A percentile compares a stretch with the other conserved stretches of the same genome.
Evolutionary conservation across 2,888 invertebrate genomes (phyloP).

Genomic region (Eueremaeus valkanovi): DNA sequence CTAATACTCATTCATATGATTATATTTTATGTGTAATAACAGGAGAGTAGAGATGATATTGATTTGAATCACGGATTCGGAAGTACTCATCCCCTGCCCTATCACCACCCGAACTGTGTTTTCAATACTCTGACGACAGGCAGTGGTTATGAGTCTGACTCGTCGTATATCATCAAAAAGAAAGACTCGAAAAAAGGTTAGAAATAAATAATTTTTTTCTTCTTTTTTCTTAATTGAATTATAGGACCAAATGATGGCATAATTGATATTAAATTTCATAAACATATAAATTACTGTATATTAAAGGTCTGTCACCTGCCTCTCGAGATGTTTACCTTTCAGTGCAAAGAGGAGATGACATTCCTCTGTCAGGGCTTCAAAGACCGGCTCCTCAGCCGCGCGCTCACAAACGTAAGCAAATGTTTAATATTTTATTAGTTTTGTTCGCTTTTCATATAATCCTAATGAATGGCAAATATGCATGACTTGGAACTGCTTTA

Average conservation of each 20-base stretch:
- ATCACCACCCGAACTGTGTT: conserved; percentile 41
- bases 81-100: not conserved
- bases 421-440: not conserved
- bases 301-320: conserved; percentile 29
- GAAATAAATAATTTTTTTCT: conserved; percentile 46
- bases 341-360: conserved; percentile 59
- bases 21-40: not conserved
- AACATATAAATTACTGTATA: not conserved
- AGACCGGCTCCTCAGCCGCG: conserved; percentile 75
- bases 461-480: conserved; percentile 8
- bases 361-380: conserved; percentile 83
- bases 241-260: not conserved
- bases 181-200: conserved; percentile 76
- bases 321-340: conserved; percentile 41
- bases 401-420: conserved; percentile 49
- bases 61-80: not conserved
- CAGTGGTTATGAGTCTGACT: conserved; percentile 43
- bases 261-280: not conserved
- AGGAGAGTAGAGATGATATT: conserved; percentile 19
- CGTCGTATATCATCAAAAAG: conserved; percentile 40
- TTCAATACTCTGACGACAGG: conserved; percentile 41
- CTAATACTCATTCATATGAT: too few relatives aligned
- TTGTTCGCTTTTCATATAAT: not conserved
- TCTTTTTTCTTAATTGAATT: not conserved
- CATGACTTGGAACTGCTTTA: conserved; percentile 19